Base-by-base conservation (phyloP, 2,113 vertebrate species). In the Zosterops hypoxanthus region DNA sequence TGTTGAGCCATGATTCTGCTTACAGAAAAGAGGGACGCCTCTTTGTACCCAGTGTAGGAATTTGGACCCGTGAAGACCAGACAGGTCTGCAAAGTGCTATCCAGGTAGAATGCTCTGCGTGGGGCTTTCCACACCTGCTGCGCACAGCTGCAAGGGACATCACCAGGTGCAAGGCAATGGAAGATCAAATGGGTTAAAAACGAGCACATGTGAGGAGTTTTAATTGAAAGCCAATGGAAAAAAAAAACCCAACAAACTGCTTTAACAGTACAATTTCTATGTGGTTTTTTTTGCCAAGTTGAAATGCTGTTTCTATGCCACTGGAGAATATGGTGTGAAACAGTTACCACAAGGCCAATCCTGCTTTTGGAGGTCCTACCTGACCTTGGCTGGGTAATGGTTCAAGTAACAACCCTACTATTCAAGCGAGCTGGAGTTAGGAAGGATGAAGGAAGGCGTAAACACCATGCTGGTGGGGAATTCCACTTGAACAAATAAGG, bases 391-490 rank as follows among this genome's bases (percentile, higher is more conserved):
- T 93, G 95, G 96, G 89, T 76, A 97, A 79, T 75, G 94, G 96
- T 96, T 97, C 96, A 97, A 87, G 93, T 88, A 97, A 94, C 86
- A 96, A 84, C 92, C 94, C 92, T 95, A 92, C 80, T 70, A 44
- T 95, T 96, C 85, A 95, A 98, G 91, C 82, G 91, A 97, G 97
- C 92, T 96, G 97, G 95, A 97, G 57, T 95, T 92, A 55, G 95
- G 94, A 98, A 82, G 80, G 95, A 96, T 95, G 92, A 90, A 96
- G 92, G 86, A 83, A 94, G 53, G 77, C 22, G 22, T 92, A 94
- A 97, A 97, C 80, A 88, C 65, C 82, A 68, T 26, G 31, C 79
- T 77, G 12, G 83, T 95, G 86, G 88, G 94, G 79, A 98, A 96
- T 94, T 97, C 96, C 86, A 95, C 93, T 97, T 87, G 96, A 96